Base-by-base conservation (phyloP, 2,888 invertebrate species). In the Sympetrum striolatum region DNA sequence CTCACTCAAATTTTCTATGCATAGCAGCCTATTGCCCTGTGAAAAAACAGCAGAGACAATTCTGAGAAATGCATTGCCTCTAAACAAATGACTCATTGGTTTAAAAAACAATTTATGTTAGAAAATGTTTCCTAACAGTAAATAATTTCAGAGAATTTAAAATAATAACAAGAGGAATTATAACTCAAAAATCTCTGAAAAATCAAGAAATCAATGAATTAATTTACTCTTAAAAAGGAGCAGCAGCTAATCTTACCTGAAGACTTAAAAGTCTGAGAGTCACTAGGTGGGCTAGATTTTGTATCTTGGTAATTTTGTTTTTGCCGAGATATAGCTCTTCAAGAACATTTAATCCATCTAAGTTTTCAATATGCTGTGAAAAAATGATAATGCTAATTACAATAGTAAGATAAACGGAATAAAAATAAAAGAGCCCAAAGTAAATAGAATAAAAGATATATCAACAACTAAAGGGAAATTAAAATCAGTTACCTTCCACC, bases 281-380 rank as follows among this genome's bases (percentile, higher is more conserved):
- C 0, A 94, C 94, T 53, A 99, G 94, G 1, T 95, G 94, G 18
- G 97, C 96, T 22, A 99, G 93, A 93, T 98, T 98, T 92, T 98
- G 96, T 86, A 99, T 96, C 94, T 97, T 97, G 0, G 95, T 94
- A 91, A 99, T 98, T 95, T 99, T 99, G 94, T 99, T 99, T 94
- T 98, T 99, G 22, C 98, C 99, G 90, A 99, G 94, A 94, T 96
- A 99, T 18, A 98, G 94, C 92, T 97, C 96, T 31, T 96, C 96
- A 31, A 99, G 94, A 90, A 96, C 96, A 2, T 94, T 95, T 91
- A 99, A 94, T 0, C 96, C 96, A 5, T 97, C 96, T 15, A 99
- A 94, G 94, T 98, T 98, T 93, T 98, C 97, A 92, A 99, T 98
- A 93, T 96, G 96, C 96, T 98, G 94, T 22, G 92, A 94, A 93